Conservation (phyloP, 2,797 vertebrate species). For the Lindbergichthys nudifrons region DNA sequence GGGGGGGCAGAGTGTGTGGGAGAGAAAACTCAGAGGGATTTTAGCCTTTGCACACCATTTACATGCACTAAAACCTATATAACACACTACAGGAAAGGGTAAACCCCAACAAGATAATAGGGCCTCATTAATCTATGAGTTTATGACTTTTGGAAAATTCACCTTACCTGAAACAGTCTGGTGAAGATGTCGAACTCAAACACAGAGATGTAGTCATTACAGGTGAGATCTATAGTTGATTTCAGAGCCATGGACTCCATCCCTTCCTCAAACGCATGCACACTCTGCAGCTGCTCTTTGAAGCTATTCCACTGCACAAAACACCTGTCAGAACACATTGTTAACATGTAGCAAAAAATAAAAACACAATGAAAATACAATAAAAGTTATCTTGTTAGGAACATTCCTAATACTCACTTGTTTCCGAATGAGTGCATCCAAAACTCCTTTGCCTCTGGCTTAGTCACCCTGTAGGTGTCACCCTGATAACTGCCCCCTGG, state of each 20-base stretch:
- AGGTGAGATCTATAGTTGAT: conserved; percentile 91
- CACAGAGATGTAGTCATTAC: conserved; percentile 88
- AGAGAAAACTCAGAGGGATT: too few relatives aligned
- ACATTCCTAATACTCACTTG: conserved; percentile 78
- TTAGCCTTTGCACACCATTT: too few relatives aligned
- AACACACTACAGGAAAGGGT: too few relatives aligned
- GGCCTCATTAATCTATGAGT: background rate
- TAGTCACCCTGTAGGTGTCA: conserved; percentile 81
- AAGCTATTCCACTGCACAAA: conserved; percentile 88
- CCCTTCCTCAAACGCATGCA: conserved; percentile 85
- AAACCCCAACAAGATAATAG: too few relatives aligned
- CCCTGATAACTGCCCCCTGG: conserved; percentile 85
- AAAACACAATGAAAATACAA: background rate
- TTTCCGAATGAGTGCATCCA: conserved; percentile 85
- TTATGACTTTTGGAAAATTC: background rate
- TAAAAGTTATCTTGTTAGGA: background rate
- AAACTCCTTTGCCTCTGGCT: conserved; percentile 84
- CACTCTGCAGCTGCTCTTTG: conserved; percentile 76
- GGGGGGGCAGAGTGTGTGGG: too few relatives aligned
- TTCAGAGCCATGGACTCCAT: conserved; percentile 88
- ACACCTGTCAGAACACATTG: conserved; percentile 76
- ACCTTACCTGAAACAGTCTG: conserved; percentile 89
- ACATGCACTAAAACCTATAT: too few relatives aligned
- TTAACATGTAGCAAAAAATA: background rate
- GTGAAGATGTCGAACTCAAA: conserved; percentile 95